Percentiles rank a stretch among this genome's conserved stretches.
phyloP scores from a whole-genome alignment of 1,140 invertebrate species.

The Diuraphis noxia region DNA sequence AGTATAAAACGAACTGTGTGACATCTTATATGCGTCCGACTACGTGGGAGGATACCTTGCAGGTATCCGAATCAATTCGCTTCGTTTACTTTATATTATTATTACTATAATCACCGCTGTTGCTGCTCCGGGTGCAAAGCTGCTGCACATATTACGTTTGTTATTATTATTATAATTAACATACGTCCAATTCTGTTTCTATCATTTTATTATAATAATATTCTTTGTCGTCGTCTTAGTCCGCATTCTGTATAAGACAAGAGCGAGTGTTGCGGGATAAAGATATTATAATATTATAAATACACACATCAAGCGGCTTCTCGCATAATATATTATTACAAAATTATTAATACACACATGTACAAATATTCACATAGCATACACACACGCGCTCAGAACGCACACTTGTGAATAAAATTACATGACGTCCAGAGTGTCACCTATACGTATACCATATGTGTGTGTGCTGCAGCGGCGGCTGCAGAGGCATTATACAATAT shows the following conservation, averaged over 20 bases:
- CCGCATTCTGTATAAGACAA: background rate
- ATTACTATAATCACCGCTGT: background rate
- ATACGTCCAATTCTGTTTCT: background rate
- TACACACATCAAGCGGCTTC: background rate
- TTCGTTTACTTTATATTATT: background rate
- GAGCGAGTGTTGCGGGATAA: background rate
- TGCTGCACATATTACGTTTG: background rate
- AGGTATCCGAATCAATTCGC: background rate
- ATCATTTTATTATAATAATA: slow-evolving; percentile 1
- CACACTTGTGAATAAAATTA: background rate
- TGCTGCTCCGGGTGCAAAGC: background rate
- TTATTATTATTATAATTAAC: background rate
- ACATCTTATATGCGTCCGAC: background rate
- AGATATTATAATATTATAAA: background rate
- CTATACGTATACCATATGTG: background rate
- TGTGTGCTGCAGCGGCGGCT: background rate
- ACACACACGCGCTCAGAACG: background rate
- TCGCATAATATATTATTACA: slow-evolving; percentile 8
- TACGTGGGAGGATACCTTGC: background rate
- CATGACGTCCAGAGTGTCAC: slow-evolving; percentile 7
- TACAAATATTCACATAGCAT: no score
- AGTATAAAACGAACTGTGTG: background rate
- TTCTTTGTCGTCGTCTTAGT: background rate
- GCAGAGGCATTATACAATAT: background rate
- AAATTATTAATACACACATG: background rate